These are phyloP conservation scores for Suncus etruscus DNA, from an alignment of 2,113 vertebrate genomes.

Conservation along the genomic window DNA sequence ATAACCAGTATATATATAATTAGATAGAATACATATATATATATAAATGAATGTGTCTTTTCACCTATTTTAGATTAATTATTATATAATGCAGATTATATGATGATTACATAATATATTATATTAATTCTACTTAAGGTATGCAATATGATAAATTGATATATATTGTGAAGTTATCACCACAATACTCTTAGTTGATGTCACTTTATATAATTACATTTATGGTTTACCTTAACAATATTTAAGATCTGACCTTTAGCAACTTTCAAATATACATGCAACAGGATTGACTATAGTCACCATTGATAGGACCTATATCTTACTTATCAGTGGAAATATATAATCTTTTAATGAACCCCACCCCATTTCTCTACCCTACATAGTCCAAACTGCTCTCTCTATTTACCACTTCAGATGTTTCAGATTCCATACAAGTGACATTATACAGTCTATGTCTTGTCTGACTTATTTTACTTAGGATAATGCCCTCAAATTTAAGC, in stretches of 20 bases:
- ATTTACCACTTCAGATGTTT: background rate
- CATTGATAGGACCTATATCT: background rate
- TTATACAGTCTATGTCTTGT: background rate
- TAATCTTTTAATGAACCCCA: background rate
- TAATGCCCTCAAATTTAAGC: background rate
- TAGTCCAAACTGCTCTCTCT: background rate
- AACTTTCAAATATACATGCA: background rate
- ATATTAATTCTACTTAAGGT: background rate
- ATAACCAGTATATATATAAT: background rate
- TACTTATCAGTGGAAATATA: background rate
- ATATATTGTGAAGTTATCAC: background rate
- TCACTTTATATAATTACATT: background rate
- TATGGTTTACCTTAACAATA: background rate
- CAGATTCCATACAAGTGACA: background rate
- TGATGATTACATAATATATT: background rate
- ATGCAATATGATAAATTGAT: background rate
- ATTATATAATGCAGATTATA: no score
- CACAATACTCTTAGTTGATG: background rate
- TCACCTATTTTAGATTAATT: background rate
- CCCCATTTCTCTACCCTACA: background rate
- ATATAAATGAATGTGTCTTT: background rate
- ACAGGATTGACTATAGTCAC: background rate
- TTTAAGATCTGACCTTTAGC: background rate
- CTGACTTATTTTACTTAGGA: conserved; percentile 5
- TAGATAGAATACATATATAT: no score